Base-by-base conservation (phyloP, 2,113 vertebrate species). In the Gasterosteus nipponicus region DNA sequence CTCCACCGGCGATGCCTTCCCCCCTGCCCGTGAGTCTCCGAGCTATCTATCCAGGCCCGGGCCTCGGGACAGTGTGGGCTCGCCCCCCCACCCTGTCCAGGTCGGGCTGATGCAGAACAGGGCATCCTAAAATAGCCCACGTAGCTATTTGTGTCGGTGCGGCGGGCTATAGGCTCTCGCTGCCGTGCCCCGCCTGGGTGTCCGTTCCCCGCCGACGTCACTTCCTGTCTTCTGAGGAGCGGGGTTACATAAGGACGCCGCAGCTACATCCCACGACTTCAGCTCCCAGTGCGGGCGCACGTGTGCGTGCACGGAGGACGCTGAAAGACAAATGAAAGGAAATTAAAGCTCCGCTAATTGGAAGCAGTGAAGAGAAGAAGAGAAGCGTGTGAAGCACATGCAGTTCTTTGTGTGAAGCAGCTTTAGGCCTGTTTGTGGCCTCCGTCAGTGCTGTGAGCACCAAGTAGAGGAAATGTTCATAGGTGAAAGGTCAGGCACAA, bases 181-280 rank as follows among this genome's bases (percentile, higher is more conserved):
- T 78, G 79, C 67, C 73, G 16, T 69, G 70, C 56, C 63, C 79
- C 85, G 49, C 80, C 89, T 84, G 87, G 82, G 67, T 73, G 39
- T 66, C 66, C 79, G 68, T 67, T 87, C 79, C 72, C 78, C 41
- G 70, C 81, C 69, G 80, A 73, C 70, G 42, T 63, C 60, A 31
- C 82, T 77, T 89, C 84, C 84, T 84, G 77, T 79, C 87, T 81
- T 75, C 81, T 33, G 16, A 86, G 86, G 88, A 89, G 80, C 56
- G 0, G 41, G 31, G 82, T 93, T 92, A 85, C 73, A 64, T 91
- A 92, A 92, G 68, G 78, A 74, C 31, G 69, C 81, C 80, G 82
- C 88, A 73, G 79, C 63, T 92, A 86, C 22, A 92, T 91, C 85
- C 80, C 62, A 69, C 38, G 15, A 73, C 69, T 83, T 82, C 14